Base-by-base conservation (phyloP, 2,888 invertebrate genomes). In the Epinotia bilunana region DNA sequence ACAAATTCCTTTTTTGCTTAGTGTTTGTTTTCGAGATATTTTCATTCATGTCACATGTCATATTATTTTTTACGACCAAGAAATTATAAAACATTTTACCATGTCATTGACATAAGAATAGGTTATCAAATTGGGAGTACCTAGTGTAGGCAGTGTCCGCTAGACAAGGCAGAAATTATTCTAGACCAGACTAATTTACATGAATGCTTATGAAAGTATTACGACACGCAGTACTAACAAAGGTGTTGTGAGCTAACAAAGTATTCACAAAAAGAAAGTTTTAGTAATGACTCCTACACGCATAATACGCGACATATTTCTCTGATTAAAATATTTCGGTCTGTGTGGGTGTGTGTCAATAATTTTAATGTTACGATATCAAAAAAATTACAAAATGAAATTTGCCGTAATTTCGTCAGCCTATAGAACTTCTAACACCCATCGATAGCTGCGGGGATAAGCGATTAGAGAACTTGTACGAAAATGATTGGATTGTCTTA, bases 181-280 rank as follows among this genome's bases (percentile, higher is more conserved):
- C 70, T 64, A 74, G 70, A 71, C 64, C n/a, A 33, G 65, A 11
- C 69, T 58, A 63, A 69, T 69, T 68, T 69, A 74, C 62, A 69
- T 74, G 62, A 69, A 46, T 62, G 53, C 43, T 69, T 69, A 49
- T 70, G 60, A 49, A 46, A 43, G 58, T 61, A 61, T 61, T 68
- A 57, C 64, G 62, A 68, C 55, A 69, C 33, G 53, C 39, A 18
- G 20, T 18, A 20, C 57, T 33, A n/a, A 62, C 46, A 55, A 68
- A 73, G 28, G 28, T 57, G 23, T 16, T 39, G 46, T 57, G 73
- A 69, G 43, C 68, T 43, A 55, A 73, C 67, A 65, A 20, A 55
- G 20, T 55, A n/a, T 12, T 39, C 20, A 55, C 43, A 43, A 68
- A 70, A 68, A 62, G 73, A 73, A 73, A 73, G 67, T 68, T n/a